Percentiles rank a stretch among this genome's conserved stretches.
These are phyloP conservation scores for Notiomystis cincta DNA, from an alignment of 2,113 vertebrate genomes.

Conservation along the genomic window DNA sequence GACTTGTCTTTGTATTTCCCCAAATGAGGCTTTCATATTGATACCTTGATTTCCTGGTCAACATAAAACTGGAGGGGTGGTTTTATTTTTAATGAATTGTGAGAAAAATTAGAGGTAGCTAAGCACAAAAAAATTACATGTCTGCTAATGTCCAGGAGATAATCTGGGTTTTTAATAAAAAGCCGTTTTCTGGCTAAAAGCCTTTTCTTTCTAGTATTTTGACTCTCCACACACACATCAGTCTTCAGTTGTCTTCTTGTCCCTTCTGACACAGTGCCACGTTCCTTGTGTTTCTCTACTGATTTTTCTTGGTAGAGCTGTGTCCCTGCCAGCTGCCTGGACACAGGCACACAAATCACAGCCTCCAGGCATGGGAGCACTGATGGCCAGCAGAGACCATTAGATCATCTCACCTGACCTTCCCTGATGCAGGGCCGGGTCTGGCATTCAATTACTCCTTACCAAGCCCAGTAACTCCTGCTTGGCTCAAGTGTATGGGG, in stretches of 20 bases:
- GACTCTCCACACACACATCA: neutral
- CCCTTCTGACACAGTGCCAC: neutral
- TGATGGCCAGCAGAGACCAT: neutral
- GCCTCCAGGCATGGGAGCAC: neutral
- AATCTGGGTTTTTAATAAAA: neutral
- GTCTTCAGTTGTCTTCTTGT: neutral
- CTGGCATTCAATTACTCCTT: constrained; percentile 19
- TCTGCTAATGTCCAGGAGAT: neutral
- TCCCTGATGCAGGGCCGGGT: neutral
- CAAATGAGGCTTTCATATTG: neutral
- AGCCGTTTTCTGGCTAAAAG: neutral
- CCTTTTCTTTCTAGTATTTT: neutral
- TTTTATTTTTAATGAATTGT: neutral
- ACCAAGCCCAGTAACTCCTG: neutral
- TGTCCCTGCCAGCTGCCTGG: neutral
- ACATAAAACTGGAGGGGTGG: neutral
- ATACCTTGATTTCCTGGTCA: neutral
- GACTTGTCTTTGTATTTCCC: neutral
- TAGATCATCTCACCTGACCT: constrained; percentile 2
- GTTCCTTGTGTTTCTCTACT: neutral
- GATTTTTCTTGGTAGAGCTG: neutral
- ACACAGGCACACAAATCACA: neutral
- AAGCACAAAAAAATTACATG: neutral
- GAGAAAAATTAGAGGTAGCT: neutral
- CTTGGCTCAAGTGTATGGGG: neutral